phyloP scores from a whole-genome alignment of 2,797 vertebrate genomes.

The Rhabdophis nuchalis region DNA sequence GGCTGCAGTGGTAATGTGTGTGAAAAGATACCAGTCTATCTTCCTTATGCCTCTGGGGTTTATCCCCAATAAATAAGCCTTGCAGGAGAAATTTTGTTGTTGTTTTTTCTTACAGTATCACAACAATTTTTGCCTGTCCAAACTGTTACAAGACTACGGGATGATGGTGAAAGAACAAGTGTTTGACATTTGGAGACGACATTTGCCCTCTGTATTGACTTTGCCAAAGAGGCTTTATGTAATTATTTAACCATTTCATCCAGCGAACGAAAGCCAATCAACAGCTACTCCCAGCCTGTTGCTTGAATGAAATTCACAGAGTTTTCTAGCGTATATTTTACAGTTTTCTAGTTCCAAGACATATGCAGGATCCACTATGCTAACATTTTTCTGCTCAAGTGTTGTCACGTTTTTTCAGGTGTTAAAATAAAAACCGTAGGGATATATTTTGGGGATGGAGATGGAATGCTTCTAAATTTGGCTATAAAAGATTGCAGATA shows the following conservation, averaged over 20 bases:
- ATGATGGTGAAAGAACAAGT: background rate
- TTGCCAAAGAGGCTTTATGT: background rate
- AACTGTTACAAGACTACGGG: background rate
- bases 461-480: background rate
- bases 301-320: background rate
- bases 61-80: no score
- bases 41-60: no score
- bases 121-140: background rate
- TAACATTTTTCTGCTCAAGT: constrained; percentile 27
- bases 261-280: background rate
- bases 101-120: background rate
- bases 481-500: constrained; percentile 2
- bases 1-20: no score
- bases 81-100: background rate
- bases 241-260: background rate
- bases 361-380: constrained; percentile 37
- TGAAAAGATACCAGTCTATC: no score
- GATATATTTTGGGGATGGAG: constrained; percentile 44
- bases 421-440: constrained; percentile 35
- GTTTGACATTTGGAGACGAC: background rate
- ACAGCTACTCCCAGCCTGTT: background rate
- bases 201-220: background rate
- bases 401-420: constrained; percentile 36
- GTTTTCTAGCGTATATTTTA: background rate
- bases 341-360: constrained; percentile 38